Evolutionary conservation across 2,797 vertebrate species (phyloP), one percentile per base, ranked within the genome.

Genomic region (Selene dorsalis): DNA sequence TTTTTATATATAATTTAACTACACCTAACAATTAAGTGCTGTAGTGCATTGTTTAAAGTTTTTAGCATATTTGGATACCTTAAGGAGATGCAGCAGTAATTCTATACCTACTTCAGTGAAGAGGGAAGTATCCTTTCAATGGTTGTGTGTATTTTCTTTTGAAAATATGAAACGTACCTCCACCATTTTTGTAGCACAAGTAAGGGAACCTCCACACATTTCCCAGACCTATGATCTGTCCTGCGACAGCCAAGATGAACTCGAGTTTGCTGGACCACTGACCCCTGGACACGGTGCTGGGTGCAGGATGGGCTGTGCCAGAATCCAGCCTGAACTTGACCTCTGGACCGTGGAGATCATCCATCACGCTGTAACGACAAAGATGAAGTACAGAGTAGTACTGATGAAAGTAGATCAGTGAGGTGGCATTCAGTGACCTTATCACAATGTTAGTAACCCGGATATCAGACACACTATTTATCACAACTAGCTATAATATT

Each of bases 141-240:
- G 9, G 3, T 35, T 47, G 6, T 32, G n/a, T 14, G 18, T 16
- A 1, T 35, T 60, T 55, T 30, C 7, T 28, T 28, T 24, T 56
- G 1, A 48, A 32, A n/a, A 20, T 35, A 20, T 59, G 3, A 69
- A 53, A 89, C 93, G 90, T 66, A 95, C 95, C 95, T 70, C 95
- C 95, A 86, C 95, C 95, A 64, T 96, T 96, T 88, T 95, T 96
- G 91, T 95, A 96, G 90, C 95, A 96, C 78, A 96, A 81, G 73
- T 96, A 96, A 45, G 95, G 95, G 75, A 96, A 96, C 78, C 95
- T 87, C 95, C 95, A 96, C 57, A 96, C 94, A 68, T 96, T 96
- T 84, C 95, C 95, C 0, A 96, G 83, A 8, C 95, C 95, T n/a
- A 96, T 91, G 78, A 96, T 96, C 79, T 95, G 94, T 74, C 95